These are phyloP conservation scores for Lordiphosa stackelbergi DNA, from an alignment of 1,140 invertebrate genomes.

Conservation along the genomic window DNA sequence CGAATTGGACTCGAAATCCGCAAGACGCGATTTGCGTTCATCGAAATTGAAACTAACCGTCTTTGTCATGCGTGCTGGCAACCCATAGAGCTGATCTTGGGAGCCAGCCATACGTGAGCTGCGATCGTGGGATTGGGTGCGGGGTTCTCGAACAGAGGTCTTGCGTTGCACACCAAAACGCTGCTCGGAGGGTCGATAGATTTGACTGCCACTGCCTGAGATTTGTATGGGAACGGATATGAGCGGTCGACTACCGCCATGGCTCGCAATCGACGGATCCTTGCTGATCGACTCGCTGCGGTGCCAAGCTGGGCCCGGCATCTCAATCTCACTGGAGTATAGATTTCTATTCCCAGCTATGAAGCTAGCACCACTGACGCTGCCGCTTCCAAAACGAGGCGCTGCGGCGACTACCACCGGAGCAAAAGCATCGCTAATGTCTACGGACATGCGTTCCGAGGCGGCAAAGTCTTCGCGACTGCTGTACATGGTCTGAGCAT, in stretches of 20 bases:
- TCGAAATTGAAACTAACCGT: slow-evolving; percentile 77
- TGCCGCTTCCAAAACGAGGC: slow-evolving; percentile 39
- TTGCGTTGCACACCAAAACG: slow-evolving; percentile 47
- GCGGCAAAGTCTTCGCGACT: slow-evolving; percentile 66
- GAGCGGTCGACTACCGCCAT: slow-evolving; percentile 55
- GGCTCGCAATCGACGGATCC: slow-evolving; percentile 42
- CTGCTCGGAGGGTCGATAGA: slow-evolving; percentile 62
- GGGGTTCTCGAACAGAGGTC: slow-evolving; percentile 54
- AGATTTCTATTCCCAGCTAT: slow-evolving; percentile 65
- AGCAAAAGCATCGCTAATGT: slow-evolving; percentile 61
- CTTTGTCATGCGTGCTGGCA: slow-evolving; percentile 67
- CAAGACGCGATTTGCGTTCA: slow-evolving; percentile 70
- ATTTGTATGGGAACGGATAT: slow-evolving; percentile 70
- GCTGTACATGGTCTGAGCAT: slow-evolving; percentile 60
- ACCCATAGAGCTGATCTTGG: slow-evolving; percentile 60
- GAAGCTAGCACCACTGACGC: slow-evolving; percentile 43
- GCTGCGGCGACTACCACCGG: slow-evolving; percentile 57
- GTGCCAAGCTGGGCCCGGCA: slow-evolving; percentile 27
- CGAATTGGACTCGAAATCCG: slow-evolving; percentile 64
- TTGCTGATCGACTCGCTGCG: slow-evolving; percentile 41
- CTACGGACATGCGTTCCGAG: slow-evolving; percentile 49
- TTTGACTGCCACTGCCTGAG: slow-evolving; percentile 29
- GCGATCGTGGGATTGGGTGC: slow-evolving; percentile 71
- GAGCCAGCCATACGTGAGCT: slow-evolving; percentile 47
- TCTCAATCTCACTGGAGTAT: slow-evolving; percentile 65